These are phyloP conservation scores for Bruchidius siliquastri DNA, from an alignment of 2,888 invertebrate genomes.

Conservation along the genomic window DNA sequence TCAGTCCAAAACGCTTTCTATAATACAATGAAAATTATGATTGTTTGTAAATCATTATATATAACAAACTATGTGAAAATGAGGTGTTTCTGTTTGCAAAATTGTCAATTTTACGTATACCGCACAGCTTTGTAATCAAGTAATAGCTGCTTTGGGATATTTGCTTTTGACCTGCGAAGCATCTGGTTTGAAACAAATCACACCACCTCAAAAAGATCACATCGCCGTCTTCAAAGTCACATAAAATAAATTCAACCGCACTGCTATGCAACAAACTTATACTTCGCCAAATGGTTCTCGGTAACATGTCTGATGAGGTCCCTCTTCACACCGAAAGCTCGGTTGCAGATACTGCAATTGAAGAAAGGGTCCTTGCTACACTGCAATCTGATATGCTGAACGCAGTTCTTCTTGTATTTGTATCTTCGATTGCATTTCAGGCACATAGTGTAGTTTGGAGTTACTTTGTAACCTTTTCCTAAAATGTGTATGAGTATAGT, in stretches of 20 bases:
- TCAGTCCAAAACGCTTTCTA: no score
- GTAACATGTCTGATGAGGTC: conserved; percentile 51
- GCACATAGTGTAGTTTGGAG: conserved; percentile 14
- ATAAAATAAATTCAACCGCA: neutral
- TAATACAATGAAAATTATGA: no score
- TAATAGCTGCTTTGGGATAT: no score
- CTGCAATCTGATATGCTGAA: conserved; percentile 25
- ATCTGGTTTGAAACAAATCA: no score
- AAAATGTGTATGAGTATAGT: neutral
- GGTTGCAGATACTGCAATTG: conserved; percentile 47
- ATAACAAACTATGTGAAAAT: no score
- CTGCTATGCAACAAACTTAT: neutral
- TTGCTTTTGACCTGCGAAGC: no score
- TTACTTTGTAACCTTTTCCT: conserved; percentile 12
- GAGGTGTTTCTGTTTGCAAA: no score
- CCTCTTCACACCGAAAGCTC: conserved; percentile 53
- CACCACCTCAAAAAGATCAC: no score
- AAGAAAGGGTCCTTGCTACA: conserved; percentile 52
- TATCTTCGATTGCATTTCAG: conserved; percentile 16
- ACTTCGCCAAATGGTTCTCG: conserved; percentile 11
- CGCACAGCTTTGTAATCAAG: no score
- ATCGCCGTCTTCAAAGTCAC: no score
- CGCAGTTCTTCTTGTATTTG: conserved; percentile 19
- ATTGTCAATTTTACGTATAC: no score
- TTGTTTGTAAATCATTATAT: no score